Percentiles rank a stretch among this genome's conserved stretches.
These are phyloP conservation scores for Chlorodrepanis virens DNA, from an alignment of 2,113 vertebrate species.

Conservation along the genomic window DNA sequence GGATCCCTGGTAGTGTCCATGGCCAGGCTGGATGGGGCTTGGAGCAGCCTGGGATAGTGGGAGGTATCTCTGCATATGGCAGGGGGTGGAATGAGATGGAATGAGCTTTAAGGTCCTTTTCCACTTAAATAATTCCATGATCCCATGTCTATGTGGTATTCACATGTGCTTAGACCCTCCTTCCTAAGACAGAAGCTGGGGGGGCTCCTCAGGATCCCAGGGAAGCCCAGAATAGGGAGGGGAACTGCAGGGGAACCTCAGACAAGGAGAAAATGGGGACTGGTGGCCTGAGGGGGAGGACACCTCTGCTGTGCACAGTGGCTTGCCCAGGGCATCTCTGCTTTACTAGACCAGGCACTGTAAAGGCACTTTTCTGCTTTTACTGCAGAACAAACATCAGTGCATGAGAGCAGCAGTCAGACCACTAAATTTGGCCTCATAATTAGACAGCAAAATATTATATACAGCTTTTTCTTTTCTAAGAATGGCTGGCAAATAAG, in stretches of 20 bases:
- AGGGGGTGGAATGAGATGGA: rapidly evolving
- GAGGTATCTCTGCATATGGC: not conserved
- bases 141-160: no score
- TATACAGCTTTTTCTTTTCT: not conserved
- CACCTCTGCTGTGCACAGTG: not conserved
- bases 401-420: not conserved
- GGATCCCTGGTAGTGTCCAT: no score
- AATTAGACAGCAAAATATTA: not conserved
- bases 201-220: not conserved
- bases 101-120: not conserved
- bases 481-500: not conserved
- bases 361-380: not conserved
- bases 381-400: rapidly evolving
- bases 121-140: no score
- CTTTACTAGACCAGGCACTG: not conserved
- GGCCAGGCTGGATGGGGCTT: rapidly evolving
- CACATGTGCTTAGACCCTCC: rapidly evolving
- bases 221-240: rapidly evolving
- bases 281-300: not conserved
- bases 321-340: not conserved
- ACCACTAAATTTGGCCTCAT: not conserved
- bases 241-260: not conserved
- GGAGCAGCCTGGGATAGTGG: rapidly evolving
- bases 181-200: not conserved
- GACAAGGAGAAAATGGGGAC: not conserved